Evolutionary conservation across 2,797 vertebrate species (phyloP), one percentile per base, ranked within the genome.

Genomic region (Scarus forsteni): DNA sequence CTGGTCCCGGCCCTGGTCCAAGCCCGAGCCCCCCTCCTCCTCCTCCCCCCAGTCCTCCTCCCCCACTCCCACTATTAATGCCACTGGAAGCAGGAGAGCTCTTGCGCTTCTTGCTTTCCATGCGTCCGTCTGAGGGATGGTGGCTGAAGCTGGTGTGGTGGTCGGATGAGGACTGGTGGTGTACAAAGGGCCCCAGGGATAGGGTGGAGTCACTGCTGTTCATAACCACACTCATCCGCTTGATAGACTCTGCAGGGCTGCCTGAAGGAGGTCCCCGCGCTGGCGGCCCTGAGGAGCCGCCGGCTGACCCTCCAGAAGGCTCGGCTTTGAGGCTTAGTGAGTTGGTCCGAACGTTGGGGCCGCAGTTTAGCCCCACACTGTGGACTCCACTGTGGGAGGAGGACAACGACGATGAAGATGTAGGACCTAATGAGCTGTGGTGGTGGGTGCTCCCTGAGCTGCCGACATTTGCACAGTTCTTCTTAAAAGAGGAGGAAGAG

Each of bases 141-240:
- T 97, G 96, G 65, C 95, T 85, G 84, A 96, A 96, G 89, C 93
- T 83, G 89, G 93, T 80, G 61, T 97, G 96, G 64, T 94, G 93
- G 75, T 93, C 91, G n/a, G 83, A 87, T 7, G 83, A 84, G 72
- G 90, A 85, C 71, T 91, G 92, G 73, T 93, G 97, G 91, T 99
- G 97, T 68, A 99, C 94, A 48, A 99, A 99, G 0, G 98, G 98
- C 66, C 98, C 98, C 14, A 99, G 94, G 9, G 98, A 99, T 50
- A 99, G 97, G 0, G 97, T 99, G 77, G 98, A 98, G 91, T 99
- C 97, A 1, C 97, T 93, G 88, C 97, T 98, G 94, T 98, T 99
- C 95, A 99, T 97, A 91, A 99, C 95, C 79, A 99, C 97, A 39
- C 98, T 99, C 98, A 99, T 99, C 77, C 98, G 96, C 84, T 98